Evolutionary conservation across 2,113 vertebrate species (phyloP).

Genomic region (Python bivittatus): DNA sequence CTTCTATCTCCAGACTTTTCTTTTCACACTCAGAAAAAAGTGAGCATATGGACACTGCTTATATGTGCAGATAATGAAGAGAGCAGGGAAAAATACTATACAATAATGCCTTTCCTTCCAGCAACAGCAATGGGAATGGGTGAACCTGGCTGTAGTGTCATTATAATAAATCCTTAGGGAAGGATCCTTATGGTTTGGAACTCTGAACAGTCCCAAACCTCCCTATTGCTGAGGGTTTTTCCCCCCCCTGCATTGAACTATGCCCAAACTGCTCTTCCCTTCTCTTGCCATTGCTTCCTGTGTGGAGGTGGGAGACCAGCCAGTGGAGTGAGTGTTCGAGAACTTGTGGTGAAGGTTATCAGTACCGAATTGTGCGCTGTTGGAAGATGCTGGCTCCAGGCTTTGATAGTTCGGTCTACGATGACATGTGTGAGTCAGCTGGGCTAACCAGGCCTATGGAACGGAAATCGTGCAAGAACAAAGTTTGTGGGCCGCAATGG

Average conservation of each 20-base stretch:
- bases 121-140: no score
- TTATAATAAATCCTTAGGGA: neutral
- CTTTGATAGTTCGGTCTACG: conserved; percentile 88
- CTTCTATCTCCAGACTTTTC: no score
- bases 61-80: no score
- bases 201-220: neutral
- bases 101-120: no score
- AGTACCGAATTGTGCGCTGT: conserved; percentile 86
- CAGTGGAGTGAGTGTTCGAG: conserved; percentile 89
- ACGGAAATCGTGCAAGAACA: conserved; percentile 84
- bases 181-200: neutral
- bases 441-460: conserved; percentile 84
- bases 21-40: no score
- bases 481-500: conserved; percentile 89
- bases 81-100: no score
- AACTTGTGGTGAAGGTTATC: conserved; percentile 84
- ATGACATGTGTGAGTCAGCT: conserved; percentile 81
- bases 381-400: conserved; percentile 91
- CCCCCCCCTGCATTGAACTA: neutral
- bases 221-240: neutral
- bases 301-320: conserved; percentile 86
- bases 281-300: conserved; percentile 1
- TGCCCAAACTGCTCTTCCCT: conserved; percentile 37
- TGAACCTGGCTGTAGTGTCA: no score
- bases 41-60: no score